Evolutionary conservation across 2,797 vertebrate genomes (phyloP).

Genomic region (Tinamus major): DNA sequence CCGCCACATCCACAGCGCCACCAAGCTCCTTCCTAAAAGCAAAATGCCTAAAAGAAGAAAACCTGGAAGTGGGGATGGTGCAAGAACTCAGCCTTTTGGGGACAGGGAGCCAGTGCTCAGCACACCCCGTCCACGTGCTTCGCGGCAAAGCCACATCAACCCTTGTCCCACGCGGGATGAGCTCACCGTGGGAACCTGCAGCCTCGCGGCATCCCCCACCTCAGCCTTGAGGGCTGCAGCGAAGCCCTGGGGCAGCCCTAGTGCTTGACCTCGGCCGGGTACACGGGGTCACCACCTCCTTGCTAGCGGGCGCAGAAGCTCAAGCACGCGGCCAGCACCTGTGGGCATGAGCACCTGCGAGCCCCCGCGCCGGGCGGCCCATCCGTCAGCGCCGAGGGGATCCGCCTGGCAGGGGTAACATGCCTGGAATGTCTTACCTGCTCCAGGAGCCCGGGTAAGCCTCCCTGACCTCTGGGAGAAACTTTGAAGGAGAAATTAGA

Average conservation of each 20-base stretch:
- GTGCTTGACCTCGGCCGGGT: neutral
- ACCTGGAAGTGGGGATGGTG: neutral
- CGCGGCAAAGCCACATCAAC: neutral
- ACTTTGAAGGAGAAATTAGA: neutral
- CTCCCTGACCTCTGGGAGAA: fast-evolving
- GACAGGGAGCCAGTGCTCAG: fast-evolving
- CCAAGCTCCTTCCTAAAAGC: no score
- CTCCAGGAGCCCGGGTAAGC: constrained; percentile 27
- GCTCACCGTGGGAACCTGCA: neutral
- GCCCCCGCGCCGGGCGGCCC: neutral
- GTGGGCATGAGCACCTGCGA: constrained; percentile 49
- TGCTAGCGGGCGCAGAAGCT: neutral
- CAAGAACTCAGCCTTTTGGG: neutral
- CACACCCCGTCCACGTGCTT: no score
- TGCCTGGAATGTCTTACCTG: constrained; percentile 76
- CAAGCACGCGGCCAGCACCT: constrained; percentile 49
- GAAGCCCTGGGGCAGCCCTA: neutral
- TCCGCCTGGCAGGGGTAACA: constrained; percentile 68
- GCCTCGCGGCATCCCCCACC: neutral
- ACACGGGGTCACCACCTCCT: constrained; percentile 56
- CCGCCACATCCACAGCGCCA: no score
- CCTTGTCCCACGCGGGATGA: neutral
- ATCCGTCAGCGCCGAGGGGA: constrained; percentile 68
- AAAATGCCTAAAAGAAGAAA: neutral
- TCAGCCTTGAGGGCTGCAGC: neutral